Evolutionary conservation across 2,113 vertebrate genomes (phyloP), one percentile per base, ranked within the genome.

Genomic region (Beaufortia kweichowensis): DNA sequence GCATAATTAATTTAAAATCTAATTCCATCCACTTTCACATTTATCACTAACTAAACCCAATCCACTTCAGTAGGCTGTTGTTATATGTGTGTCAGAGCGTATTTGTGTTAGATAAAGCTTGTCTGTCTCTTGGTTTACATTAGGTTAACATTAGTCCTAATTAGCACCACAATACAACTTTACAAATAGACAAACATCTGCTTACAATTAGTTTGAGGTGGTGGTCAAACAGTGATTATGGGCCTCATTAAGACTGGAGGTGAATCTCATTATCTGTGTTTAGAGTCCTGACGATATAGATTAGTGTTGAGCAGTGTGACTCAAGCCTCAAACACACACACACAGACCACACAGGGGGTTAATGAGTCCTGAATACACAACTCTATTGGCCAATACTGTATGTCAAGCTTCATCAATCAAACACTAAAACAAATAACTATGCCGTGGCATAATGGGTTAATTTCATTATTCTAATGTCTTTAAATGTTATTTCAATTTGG

Each of bases 231-330:
- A 69, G 64, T 69, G 41, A 77, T 77, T 77, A 77, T 61, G 55
- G 69, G 26, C 56, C 65, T 77, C 55, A 61, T 69, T 77, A 77
- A 43, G 4, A 21, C 26, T 23, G 56, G 66, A 33, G 35, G 65
- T 7, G 39, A 61, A 77, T 77, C 65, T 77, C 65, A 77, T 77
- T 77, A 77, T 67, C 12, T 35, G 53, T 77, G 75, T 77, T 77
- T 60, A 67, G 64, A 60, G 43, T 64, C 74, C 46, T 76, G 74
- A 65, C 46, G 48, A 56, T 41, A 65, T 14, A 75, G 59, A 75
- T 75, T 75, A 75, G 74, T 57, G 63, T 26, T 0, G 23, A 19
- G 2, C n/a, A 24, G 61, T 65, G n/a, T 65, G 59, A 76, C 24
- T 53, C 48, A n/a, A 57, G 29, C 50, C 53, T 9, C 55, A 39